Conservation (phyloP, 2,113 vertebrate species). For the Caretta caretta region DNA sequence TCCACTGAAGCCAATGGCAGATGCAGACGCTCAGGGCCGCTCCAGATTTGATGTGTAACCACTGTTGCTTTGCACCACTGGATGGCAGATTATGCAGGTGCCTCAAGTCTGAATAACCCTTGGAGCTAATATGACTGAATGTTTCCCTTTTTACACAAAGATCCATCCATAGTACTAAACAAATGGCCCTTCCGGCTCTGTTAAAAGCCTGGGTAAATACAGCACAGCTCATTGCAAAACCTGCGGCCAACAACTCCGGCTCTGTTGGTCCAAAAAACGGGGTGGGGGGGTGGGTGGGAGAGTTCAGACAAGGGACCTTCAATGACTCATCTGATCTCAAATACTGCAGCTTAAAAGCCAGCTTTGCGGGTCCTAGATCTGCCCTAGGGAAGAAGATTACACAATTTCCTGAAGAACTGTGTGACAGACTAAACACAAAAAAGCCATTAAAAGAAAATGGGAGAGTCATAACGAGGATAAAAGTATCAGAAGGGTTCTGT, state of each 20-base stretch:
- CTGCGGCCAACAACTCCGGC: background rate
- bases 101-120: too few species aligned
- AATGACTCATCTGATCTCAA: background rate
- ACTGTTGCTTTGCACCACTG: too few species aligned
- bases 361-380: background rate
- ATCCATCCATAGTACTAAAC: too few species aligned
- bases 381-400: background rate
- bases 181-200: background rate
- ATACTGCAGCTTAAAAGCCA: background rate
- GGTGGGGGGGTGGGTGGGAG: too few species aligned
- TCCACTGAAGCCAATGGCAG: background rate
- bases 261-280: too few species aligned
- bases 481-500: constrained; percentile 34
- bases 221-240: background rate
- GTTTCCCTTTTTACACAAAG: background rate
- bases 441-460: background rate
- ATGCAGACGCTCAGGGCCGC: too few species aligned
- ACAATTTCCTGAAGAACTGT: background rate
- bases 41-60: too few species aligned
- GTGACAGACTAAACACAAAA: background rate
- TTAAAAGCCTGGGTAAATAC: background rate
- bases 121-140: too few species aligned
- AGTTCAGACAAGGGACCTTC: background rate
- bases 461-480: background rate
- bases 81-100: too few species aligned